A percentile compares a stretch with the other conserved stretches of the same genome.
Evolutionary conservation across 2,113 vertebrate genomes (phyloP).

Genomic region (Tenebrosternarchus preto): DNA sequence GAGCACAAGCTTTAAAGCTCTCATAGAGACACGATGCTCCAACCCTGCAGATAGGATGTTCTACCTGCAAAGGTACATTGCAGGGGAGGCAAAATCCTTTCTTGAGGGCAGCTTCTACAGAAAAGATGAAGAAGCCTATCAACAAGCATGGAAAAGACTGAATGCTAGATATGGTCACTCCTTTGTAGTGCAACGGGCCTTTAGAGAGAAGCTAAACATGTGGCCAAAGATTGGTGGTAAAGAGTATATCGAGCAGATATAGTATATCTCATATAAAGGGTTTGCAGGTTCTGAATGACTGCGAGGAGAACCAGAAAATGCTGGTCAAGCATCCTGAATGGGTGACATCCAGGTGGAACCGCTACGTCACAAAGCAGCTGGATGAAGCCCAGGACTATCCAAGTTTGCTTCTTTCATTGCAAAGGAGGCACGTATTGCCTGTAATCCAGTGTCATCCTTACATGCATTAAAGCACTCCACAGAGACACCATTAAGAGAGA

Average conservation of each 20-base stretch:
- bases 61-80: no score
- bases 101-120: no score
- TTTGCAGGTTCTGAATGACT: conserved; percentile 41
- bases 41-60: no score
- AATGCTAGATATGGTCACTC: conserved; percentile 45
- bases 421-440: conserved; percentile 40
- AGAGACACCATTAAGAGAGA: conserved; percentile 2
- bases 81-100: no score
- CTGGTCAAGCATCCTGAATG: conserved; percentile 42
- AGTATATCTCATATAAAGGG: conserved; percentile 47
- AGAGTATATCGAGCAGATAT: conserved; percentile 43
- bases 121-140: no score
- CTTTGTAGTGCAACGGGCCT: conserved; percentile 44
- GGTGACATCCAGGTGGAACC: conserved; percentile 44
- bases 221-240: conserved; percentile 45
- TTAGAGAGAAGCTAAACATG: conserved; percentile 45
- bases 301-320: no score
- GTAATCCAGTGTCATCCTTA: conserved; percentile 39
- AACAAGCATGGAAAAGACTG: no score
- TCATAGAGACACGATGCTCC: no score
- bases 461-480: conserved; percentile 25
- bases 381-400: conserved; percentile 32
- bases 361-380: conserved; percentile 41
- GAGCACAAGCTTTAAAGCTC: no score
- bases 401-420: conserved; percentile 38